Conservation (phyloP, 2,113 vertebrate species). For the Laticauda laticaudata region DNA sequence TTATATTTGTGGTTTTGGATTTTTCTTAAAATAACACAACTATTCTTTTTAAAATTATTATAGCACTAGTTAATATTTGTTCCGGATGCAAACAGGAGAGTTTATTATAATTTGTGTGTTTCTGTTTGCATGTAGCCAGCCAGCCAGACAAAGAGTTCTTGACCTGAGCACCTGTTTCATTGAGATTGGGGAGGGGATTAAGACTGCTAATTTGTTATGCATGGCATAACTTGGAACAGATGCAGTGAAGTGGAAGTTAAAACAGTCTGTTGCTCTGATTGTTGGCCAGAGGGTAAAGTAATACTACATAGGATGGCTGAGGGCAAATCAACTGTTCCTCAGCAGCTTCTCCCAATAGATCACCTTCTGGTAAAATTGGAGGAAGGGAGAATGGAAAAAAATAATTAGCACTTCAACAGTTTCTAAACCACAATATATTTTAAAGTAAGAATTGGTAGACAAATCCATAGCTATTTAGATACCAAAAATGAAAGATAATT, state of each 20-base stretch:
- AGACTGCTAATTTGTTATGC: constrained; percentile 63
- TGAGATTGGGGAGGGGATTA: not conserved
- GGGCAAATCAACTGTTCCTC: constrained; percentile 33
- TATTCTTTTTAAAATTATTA: not conserved
- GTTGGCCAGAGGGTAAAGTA: constrained; percentile 57
- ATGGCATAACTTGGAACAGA: constrained; percentile 56
- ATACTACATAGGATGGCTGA: constrained; percentile 21
- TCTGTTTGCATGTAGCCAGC: constrained; percentile 36
- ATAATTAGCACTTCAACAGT: not conserved
- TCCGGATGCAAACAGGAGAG: constrained; percentile 5
- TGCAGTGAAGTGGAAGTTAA: constrained; percentile 53
- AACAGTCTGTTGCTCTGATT: constrained; percentile 61
- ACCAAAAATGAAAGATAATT: not conserved
- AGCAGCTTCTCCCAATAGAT: constrained; percentile 36
- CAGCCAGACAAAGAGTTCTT: constrained; percentile 57
- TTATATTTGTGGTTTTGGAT: not conserved
- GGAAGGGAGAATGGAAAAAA: not conserved
- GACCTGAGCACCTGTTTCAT: constrained; percentile 59
- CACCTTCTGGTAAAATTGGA: constrained; percentile 24
- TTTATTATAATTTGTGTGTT: not conserved
- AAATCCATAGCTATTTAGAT: not conserved
- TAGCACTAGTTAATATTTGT: constrained; percentile 38
- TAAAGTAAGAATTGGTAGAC: constrained; percentile 27
- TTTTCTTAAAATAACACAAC: not conserved
- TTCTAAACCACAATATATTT: constrained; percentile 29